Conservation (phyloP, 2,888 invertebrate genomes). For the Synergus itoensis region DNA sequence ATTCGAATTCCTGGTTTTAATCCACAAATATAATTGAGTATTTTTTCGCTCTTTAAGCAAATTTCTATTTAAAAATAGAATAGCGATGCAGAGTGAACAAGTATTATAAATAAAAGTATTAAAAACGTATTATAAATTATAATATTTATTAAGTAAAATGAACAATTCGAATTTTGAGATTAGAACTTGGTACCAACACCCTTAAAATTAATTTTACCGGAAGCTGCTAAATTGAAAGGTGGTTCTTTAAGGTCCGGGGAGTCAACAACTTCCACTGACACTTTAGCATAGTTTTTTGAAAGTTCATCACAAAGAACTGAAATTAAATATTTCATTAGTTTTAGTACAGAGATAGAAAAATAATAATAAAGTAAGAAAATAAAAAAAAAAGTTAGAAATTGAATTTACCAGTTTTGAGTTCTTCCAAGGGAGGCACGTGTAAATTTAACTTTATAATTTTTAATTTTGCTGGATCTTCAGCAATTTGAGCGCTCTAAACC, state of each 20-base stretch:
- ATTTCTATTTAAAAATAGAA: background rate
- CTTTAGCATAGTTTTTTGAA: slow-evolving; percentile 84
- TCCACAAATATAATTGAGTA: too few species aligned
- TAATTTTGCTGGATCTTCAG: slow-evolving; percentile 56
- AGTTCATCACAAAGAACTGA: slow-evolving; percentile 87
- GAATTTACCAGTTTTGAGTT: slow-evolving; percentile 82
- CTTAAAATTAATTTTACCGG: slow-evolving; percentile 80
- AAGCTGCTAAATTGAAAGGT: slow-evolving; percentile 89
- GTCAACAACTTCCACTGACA: slow-evolving; percentile 87
- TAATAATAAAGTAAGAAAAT: too few species aligned
- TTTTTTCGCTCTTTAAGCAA: too few species aligned
- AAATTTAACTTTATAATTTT: slow-evolving; percentile 63
- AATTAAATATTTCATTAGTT: slow-evolving; percentile 13
- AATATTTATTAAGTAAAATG: background rate
- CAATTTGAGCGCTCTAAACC: slow-evolving; percentile 7
- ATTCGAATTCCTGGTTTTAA: too few species aligned
- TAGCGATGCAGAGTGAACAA: background rate
- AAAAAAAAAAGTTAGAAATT: slow-evolving; percentile 18
- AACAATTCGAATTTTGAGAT: background rate
- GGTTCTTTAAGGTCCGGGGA: slow-evolving; percentile 91
- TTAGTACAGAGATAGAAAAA: too few species aligned
- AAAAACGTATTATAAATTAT: too few species aligned
- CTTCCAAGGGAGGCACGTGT: slow-evolving; percentile 81
- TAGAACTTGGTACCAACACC: background rate
- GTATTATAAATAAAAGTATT: too few species aligned